A percentile compares a stretch with the other conserved stretches of the same genome.
Conservation (phyloP, 2,113 vertebrate genomes). For the Chaenogobius annularis region DNA sequence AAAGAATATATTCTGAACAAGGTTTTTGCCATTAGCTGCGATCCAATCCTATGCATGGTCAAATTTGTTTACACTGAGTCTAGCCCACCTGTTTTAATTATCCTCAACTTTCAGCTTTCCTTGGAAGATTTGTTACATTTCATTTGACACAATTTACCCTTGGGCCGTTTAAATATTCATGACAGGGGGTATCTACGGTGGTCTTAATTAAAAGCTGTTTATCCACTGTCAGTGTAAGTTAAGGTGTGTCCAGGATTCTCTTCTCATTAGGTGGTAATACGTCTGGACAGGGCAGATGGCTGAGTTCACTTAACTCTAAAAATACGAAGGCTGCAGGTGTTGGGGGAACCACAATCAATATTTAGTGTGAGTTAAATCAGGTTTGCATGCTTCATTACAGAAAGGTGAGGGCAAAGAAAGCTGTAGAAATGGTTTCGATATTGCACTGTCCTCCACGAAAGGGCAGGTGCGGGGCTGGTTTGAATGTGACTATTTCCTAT, state of each 20-base stretch:
- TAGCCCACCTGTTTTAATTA: slow-evolving; percentile 1
- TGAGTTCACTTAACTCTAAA: slow-evolving; percentile 41
- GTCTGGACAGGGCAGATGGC: slow-evolving; percentile 64
- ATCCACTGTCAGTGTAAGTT: not conserved
- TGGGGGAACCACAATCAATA: slow-evolving; percentile 28
- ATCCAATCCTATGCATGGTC: not conserved
- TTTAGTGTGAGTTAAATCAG: slow-evolving; percentile 21
- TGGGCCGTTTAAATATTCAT: not conserved
- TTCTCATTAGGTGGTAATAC: slow-evolving; percentile 36
- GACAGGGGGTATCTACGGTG: not conserved
- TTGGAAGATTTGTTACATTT: not conserved
- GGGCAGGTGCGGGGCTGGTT: not conserved
- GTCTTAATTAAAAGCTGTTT: slow-evolving; percentile 7
- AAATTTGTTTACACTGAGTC: not conserved
- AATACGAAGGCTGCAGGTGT: slow-evolving; percentile 22
- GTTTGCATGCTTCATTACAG: slow-evolving; percentile 38
- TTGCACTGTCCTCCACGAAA: slow-evolving; percentile 41
- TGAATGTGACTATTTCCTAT: not conserved
- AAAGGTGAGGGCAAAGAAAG: slow-evolving; percentile 16
- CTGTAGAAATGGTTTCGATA: slow-evolving; percentile 2
- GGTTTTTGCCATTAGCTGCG: not conserved
- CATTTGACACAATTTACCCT: not conserved
- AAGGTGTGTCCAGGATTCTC: slow-evolving; percentile 21
- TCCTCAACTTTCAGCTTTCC: not conserved
- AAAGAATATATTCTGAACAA: not conserved